Evolutionary conservation across 2,888 invertebrate genomes (phyloP), one percentile per base, ranked within the genome.

Genomic region (Chloroclysta siterata): DNA sequence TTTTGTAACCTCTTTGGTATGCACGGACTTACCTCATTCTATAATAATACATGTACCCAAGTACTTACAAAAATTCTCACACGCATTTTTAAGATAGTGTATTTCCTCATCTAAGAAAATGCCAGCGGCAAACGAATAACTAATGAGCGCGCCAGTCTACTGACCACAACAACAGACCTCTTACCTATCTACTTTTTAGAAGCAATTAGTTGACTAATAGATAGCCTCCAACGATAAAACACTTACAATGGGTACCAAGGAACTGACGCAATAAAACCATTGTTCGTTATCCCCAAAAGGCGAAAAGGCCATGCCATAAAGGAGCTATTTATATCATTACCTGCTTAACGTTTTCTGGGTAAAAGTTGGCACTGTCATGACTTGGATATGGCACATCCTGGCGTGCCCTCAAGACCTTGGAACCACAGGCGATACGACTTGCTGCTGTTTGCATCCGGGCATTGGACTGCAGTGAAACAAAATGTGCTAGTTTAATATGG

Each of bases 71-170:
- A 60, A 60, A 42, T 51, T 55, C 53, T 58, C 53, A 61, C 61
- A 62, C 57, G 65, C 57, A 57, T 65, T 60, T 56, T 33, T 15
- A n/a, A 53, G 15, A 55, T 46, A 53, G 36, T 11, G 28, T 56
- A 65, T 60, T 65, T 57, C 61, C 54, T 51, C 58, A 58, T 58
- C 39, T 48, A 44, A 54, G 54, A 58, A 61, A 65, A 54, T 54
- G 65, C 65, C 60, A 58, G 54, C 44, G 65, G 65, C 65, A 46
- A 53, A 39, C 54, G 41, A 60, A 39, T 58, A 14, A 61, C 53
- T 65, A 65, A 65, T 61, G 65, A 58, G 57, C 17, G 15, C 14
- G 51, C 51, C 46, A 53, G 42, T 50, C 54, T 28, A 42, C 56
- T 53, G 28, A 52, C 56, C 60, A 65, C 60, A 62, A 55, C 51